phyloP scores from a whole-genome alignment of 2,797 vertebrate genomes.

The Pristis pectinata region DNA sequence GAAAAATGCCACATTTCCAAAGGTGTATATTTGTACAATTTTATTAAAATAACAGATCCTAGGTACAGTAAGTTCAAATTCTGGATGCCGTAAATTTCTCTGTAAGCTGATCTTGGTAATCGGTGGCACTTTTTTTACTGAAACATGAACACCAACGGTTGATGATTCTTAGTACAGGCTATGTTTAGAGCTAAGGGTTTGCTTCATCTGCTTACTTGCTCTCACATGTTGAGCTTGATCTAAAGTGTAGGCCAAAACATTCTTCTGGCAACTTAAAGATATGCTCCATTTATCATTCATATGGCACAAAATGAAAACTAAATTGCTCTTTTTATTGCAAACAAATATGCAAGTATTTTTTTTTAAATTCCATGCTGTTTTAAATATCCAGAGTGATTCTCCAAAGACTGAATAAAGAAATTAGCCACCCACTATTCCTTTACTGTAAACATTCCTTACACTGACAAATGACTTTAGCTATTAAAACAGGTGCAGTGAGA shows the following conservation, averaged over 20 bases:
- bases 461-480: conserved; percentile 43
- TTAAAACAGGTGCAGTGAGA: conserved; percentile 64
- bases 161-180: conserved; percentile 54
- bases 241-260: conserved; percentile 47
- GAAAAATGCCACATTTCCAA: not conserved
- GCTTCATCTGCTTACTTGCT: conserved; percentile 50
- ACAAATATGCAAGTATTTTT: not conserved
- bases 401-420: not conserved
- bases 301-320: not conserved
- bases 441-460: conserved; percentile 29
- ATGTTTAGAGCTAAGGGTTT: conserved; percentile 69
- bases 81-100: conserved; percentile 54
- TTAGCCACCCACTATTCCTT: not conserved
- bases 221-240: conserved; percentile 46
- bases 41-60: not conserved
- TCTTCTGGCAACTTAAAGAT: conserved; percentile 32
- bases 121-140: conserved; percentile 65
- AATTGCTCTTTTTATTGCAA: not conserved
- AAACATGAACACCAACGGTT: conserved; percentile 63
- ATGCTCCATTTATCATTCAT: not conserved
- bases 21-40: too few relatives aligned
- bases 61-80: not conserved
- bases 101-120: conserved; percentile 57
- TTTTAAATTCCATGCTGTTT: not conserved
- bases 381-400: not conserved